A percentile compares a stretch with the other conserved stretches of the same genome.
Conservation (phyloP, 30 jellyfish, hydroid and myxozoan genomes). For the Turritopsis dohrnii region DNA sequence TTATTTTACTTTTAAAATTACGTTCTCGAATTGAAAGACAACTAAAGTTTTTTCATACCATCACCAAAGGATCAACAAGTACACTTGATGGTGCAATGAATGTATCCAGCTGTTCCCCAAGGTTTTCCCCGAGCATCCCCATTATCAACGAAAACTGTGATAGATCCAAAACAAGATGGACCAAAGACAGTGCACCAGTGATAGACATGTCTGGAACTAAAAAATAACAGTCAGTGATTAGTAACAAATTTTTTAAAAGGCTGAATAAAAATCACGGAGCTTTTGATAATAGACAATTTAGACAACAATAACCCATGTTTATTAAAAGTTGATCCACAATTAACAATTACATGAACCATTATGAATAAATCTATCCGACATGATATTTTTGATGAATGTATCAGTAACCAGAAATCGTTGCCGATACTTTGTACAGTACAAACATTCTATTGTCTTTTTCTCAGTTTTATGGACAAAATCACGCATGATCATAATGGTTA, state of each 20-base stretch:
- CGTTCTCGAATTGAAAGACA: background rate
- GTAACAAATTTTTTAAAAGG: background rate
- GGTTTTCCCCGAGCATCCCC: slow-evolving; percentile 98
- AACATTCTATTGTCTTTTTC: background rate
- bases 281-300: too few relatives aligned
- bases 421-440: background rate
- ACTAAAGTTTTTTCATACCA: slow-evolving; percentile 30
- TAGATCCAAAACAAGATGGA: slow-evolving; percentile 64
- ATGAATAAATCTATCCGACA: too few relatives aligned
- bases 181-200: slow-evolving; percentile 82
- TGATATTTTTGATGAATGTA: too few relatives aligned
- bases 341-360: too few relatives aligned
- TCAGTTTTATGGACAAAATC: background rate
- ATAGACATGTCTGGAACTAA: slow-evolving; percentile 94
- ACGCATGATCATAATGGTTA: too few relatives aligned
- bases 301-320: too few relatives aligned
- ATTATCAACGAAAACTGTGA: slow-evolving; percentile 87
- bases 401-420: too few relatives aligned
- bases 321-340: too few relatives aligned
- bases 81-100: slow-evolving; percentile 83
- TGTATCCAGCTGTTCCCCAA: slow-evolving; percentile 95
- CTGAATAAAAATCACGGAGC: too few relatives aligned
- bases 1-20: too few relatives aligned
- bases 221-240: background rate
- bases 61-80: slow-evolving; percentile 76